Percentiles rank a stretch among this genome's conserved stretches.
These are phyloP conservation scores for Chascanopsetta lugubris DNA, from an alignment of 2,113 vertebrate genomes.

Conservation along the genomic window DNA sequence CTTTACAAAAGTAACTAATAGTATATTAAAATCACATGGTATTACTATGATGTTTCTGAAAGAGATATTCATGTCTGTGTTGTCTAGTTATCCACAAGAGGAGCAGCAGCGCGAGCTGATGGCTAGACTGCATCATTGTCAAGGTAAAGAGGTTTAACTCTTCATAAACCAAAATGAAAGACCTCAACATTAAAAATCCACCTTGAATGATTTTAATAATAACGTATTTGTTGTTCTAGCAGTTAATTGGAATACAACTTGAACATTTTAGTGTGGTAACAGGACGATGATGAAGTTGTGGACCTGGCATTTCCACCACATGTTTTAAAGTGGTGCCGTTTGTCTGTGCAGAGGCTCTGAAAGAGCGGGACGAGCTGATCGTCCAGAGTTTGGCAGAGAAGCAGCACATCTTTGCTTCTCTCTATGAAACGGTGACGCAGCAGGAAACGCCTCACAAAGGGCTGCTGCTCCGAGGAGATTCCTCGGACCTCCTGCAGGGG, in stretches of 20 bases:
- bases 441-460: slow-evolving; percentile 65
- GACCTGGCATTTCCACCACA: no score
- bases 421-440: slow-evolving; percentile 77
- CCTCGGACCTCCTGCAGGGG: slow-evolving; percentile 83
- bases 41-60: no score
- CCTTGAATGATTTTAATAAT: no score
- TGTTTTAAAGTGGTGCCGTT: not conserved
- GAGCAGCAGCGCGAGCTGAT: slow-evolving; percentile 72
- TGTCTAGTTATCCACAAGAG: slow-evolving; percentile 84
- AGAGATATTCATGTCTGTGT: no score
- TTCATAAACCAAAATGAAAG: no score
- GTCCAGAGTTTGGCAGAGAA: slow-evolving; percentile 85
- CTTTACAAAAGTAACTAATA: no score
- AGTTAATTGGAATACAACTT: no score
- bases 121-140: slow-evolving; percentile 79
- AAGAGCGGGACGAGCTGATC: slow-evolving; percentile 83
- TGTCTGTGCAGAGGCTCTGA: slow-evolving; percentile 88
- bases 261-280: no score
- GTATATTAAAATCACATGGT: no score
- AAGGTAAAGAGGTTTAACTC: slow-evolving; percentile 82
- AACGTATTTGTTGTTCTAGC: no score
- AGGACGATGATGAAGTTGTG: no score
- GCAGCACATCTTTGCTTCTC: slow-evolving; percentile 84
- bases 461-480: slow-evolving; percentile 79
- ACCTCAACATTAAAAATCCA: no score